phyloP scores from a whole-genome alignment of 2,113 vertebrate species.

The Larimichthys polyactis region DNA sequence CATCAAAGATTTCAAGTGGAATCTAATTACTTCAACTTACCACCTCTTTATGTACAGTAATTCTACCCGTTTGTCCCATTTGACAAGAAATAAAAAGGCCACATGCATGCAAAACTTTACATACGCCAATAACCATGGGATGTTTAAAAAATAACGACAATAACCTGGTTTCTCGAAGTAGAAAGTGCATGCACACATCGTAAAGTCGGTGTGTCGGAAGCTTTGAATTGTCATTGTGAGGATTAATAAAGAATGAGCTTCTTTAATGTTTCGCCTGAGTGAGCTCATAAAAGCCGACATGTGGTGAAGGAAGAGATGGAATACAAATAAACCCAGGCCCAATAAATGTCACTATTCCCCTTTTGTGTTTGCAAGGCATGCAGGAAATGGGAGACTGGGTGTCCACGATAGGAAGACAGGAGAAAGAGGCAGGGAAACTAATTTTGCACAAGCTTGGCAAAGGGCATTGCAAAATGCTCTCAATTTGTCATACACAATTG shows the following conservation, averaged over 20 bases:
- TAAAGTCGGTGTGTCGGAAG: slow-evolving; percentile 66
- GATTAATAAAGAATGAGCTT: slow-evolving; percentile 86
- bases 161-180: slow-evolving; percentile 74
- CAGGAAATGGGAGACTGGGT: slow-evolving; percentile 70
- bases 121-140: slow-evolving; percentile 35
- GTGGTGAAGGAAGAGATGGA: slow-evolving; percentile 70
- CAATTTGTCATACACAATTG: slow-evolving; percentile 74
- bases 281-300: slow-evolving; percentile 82
- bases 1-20: slow-evolving; percentile 26
- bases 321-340: slow-evolving; percentile 83
- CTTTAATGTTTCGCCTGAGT: slow-evolving; percentile 83
- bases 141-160: slow-evolving; percentile 73
- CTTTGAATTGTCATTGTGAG: slow-evolving; percentile 81
- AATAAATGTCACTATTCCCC: slow-evolving; percentile 77
- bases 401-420: slow-evolving; percentile 52
- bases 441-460: slow-evolving; percentile 64
- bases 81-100: slow-evolving; percentile 51
- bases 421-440: slow-evolving; percentile 55
- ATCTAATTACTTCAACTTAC: slow-evolving; percentile 23
- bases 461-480: slow-evolving; percentile 68
- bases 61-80: slow-evolving; percentile 53
- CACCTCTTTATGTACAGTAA: slow-evolving; percentile 21
- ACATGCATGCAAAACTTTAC: slow-evolving; percentile 46
- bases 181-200: slow-evolving; percentile 68
- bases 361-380: slow-evolving; percentile 74